Evolutionary conservation across 2,888 invertebrate species (phyloP), one percentile per base, ranked within the genome.

Genomic region (Pachliopta kotzebuea): DNA sequence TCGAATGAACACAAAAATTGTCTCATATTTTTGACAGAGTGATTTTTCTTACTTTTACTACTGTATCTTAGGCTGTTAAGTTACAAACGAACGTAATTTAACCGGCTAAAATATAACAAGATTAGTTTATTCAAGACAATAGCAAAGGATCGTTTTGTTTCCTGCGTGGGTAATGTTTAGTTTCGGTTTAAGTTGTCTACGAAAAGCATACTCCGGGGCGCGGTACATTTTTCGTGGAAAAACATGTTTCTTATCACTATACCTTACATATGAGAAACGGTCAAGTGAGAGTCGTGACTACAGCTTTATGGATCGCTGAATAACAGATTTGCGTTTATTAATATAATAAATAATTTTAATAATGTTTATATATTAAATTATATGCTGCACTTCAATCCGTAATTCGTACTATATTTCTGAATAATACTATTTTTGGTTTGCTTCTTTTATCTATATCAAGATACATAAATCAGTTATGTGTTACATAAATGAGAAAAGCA

Each of bases 201-300:
- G 42, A 57, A 56, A 54, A 45, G 60, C 54, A 20, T 58, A 42
- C 26, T 21, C 21, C 58, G 57, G 56, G 65, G 65, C 62, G 65
- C 62, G 65, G 65, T 66, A 66, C 17, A 42, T 55, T 61, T 57
- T 66, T 66, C 59, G 55, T 59, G 62, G 62, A 66, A 62, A 59
- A 18, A 56, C 62, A 26, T 29, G 23, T 65, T 52, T 53, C 55
- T 66, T 66, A 66, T 65, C 65, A 55, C 24, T 18, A 37, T 26
- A 58, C 31, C 57, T 26, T 58, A 66, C 58, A 52, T 66, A 42
- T 55, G 54, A 31, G n/a, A 53, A 53, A 37, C 20, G 56, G 62
- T 26, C 62, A 62, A 62, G 65, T 21, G 2, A 29, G 62, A 62
- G 37, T 56, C 56, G 59, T 50, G 20, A 4, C 42, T 62, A 50